Evolutionary conservation across 1,140 invertebrate species (phyloP), one percentile per base, ranked within the genome.

Genomic region (Leguminivora glycinivorella): DNA sequence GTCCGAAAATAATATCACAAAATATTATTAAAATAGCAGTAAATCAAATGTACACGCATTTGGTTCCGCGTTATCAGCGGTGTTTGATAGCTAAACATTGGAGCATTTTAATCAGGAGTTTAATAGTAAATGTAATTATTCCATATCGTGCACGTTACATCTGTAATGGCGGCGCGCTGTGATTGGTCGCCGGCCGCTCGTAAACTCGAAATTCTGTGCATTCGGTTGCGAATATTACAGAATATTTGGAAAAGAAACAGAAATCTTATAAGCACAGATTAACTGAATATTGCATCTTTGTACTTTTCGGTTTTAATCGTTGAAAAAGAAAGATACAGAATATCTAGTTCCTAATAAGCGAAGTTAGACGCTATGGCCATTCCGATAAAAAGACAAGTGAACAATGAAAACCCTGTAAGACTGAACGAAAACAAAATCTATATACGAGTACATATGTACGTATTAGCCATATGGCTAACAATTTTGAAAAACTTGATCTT

Each of bases 221-320:
- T 52, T 17, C 47, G n/a, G 47, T 52, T 52, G 10, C 10, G 67
- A 83, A 84, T 47, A 47, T 17, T 4, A 47, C n/a, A 17, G 43
- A 47, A 47, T 47, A 17, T n/a, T 17, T n/a, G 3, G 14, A n/a
- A 43, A n/a, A 31, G 6, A 10, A 9, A 34, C 31, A 29, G 26
- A 29, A 29, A 29, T 29, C 26, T 5, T 5, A 29, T 5, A 3
- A 29, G 2, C 26, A 29, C 26, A 3, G 26, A 29, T 34, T 34
- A 34, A 1, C 31, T 9, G 2, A 34, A 34, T 10, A 6, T 31
- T 34, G 31, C 31, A 10, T 4, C 1, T 34, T 31, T 5, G 1
- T 31, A 31, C 29, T 6, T n/a, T n/a, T n/a, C n/a, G 29, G 0
- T 34, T 31, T 31, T 31, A 6, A 9, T 38, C 34, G 10, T 3